A percentile compares a stretch with the other conserved stretches of the same genome.
These are phyloP conservation scores for Dorcus parallelipipedus DNA, from an alignment of 2,888 invertebrate species.

Conservation along the genomic window DNA sequence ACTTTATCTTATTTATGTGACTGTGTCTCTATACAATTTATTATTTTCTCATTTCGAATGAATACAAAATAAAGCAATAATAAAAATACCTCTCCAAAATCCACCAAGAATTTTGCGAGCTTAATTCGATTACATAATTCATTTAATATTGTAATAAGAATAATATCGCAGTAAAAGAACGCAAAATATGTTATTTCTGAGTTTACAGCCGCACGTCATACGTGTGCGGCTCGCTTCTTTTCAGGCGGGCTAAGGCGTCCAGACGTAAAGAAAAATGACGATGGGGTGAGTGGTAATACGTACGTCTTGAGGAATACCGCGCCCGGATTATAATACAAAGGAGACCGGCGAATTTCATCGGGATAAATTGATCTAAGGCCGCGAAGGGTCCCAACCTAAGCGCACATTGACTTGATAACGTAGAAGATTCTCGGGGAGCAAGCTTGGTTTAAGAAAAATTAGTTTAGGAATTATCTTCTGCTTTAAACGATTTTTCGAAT, in stretches of 20 bases:
- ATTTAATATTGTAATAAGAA: conserved; percentile 18
- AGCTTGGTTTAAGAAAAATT: neutral
- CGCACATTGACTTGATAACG: neutral
- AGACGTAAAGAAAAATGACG: neutral
- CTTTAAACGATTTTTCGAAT: too few relatives aligned
- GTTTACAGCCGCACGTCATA: neutral
- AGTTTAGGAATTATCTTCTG: neutral
- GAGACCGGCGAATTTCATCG: conserved; percentile 20
- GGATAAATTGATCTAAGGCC: conserved; percentile 22
- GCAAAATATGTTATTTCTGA: conserved; percentile 7
- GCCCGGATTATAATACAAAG: conserved; percentile 24
- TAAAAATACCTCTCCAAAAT: too few relatives aligned
- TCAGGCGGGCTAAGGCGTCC: neutral
- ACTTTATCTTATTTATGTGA: too few relatives aligned
- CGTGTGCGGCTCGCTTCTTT: neutral
- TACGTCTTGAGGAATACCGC: conserved; percentile 21
- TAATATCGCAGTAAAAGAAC: conserved; percentile 18
- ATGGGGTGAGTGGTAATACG: neutral
- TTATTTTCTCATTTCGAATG: too few relatives aligned
- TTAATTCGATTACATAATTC: neutral
- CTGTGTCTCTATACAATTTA: too few relatives aligned
- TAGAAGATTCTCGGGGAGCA: neutral
- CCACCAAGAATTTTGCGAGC: neutral
- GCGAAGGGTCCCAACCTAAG: conserved; percentile 8
- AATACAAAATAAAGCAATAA: too few relatives aligned